These are phyloP conservation scores for Heteractis magnifica DNA, from an alignment of 92 coral and sea anemone genomes.

Conservation along the genomic window DNA sequence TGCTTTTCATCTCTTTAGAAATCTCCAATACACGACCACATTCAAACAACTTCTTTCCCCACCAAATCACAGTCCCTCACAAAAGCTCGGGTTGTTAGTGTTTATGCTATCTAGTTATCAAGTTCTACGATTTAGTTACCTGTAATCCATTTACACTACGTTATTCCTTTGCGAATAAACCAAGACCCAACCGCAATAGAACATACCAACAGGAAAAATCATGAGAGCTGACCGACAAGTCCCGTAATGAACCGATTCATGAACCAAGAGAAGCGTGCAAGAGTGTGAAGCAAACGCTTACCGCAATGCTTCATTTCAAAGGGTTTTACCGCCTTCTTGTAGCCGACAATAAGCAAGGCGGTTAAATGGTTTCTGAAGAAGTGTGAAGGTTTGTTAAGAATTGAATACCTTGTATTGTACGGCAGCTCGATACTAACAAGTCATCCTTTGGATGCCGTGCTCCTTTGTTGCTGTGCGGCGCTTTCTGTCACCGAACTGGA, in stretches of 20 bases:
- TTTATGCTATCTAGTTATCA: slow-evolving; percentile 13
- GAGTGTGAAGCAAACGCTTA: slow-evolving; percentile 51
- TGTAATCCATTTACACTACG: slow-evolving; percentile 69
- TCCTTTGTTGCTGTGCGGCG: slow-evolving; percentile 13
- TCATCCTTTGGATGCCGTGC: slow-evolving; percentile 27
- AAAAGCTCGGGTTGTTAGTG: slow-evolving; percentile 26
- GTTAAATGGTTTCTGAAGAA: slow-evolving; percentile 20
- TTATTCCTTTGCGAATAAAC: slow-evolving; percentile 5
- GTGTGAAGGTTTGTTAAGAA: slow-evolving; percentile 24
- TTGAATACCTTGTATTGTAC: slow-evolving; percentile 39
- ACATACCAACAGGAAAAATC: slow-evolving; percentile 17
- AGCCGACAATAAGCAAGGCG: slow-evolving; percentile 42
- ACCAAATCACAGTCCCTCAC: slow-evolving; percentile 27
- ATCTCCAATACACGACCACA: slow-evolving; percentile 45
- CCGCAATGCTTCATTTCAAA: slow-evolving; percentile 32
- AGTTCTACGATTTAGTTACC: slow-evolving; percentile 15
- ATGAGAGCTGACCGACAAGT: slow-evolving; percentile 11
- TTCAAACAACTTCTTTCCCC: slow-evolving; percentile 22
- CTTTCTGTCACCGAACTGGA: not conserved
- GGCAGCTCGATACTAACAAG: slow-evolving; percentile 30
- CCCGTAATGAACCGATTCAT: slow-evolving; percentile 28
- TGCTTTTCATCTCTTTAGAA: slow-evolving; percentile 36
- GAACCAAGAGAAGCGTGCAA: slow-evolving; percentile 28
- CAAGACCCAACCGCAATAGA: slow-evolving; percentile 24
- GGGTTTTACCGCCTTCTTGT: slow-evolving; percentile 4